Base-by-base conservation (phyloP, 2,797 vertebrate species). In the Schizothorax lantsangensis region DNA sequence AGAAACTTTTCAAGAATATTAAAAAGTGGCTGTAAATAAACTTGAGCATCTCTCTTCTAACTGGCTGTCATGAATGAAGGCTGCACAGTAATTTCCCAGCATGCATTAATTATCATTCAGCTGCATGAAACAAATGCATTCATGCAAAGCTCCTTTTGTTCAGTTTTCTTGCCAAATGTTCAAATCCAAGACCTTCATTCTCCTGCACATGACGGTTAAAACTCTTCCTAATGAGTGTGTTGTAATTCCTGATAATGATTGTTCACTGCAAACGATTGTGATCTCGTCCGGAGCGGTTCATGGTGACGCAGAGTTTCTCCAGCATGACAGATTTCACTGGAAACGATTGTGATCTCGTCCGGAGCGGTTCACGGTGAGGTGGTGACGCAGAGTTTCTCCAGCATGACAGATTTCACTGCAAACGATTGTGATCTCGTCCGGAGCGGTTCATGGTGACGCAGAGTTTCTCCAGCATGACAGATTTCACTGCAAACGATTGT, bases 241-340 rank as follows among this genome's bases (percentile, higher is more conserved):
- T 87, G 92, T 90, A 80, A 81, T 69, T 40, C 78, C 47, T 7
- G 77, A 21, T 38, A n/a, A 54, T 88, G 81, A 83, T n/a, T 82
- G 82, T 82, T 62, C 62, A 66, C 82, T 9, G 40, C 38, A 40
- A 40, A 40, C 7, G 38, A 40, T 40, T 68, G 90, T 90, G 79
- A 33, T 75, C 36, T 64, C 47, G 84, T 81, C 87, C 52, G 19
- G 52, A 21, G 52, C 36, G 43, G 45, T 12, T 45, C 45, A 12
- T 2, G 43, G 38, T 40, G 38, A 36, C 2, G 36, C 36, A 30
- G 30, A 40, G 52, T 57, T 57, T 57, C 54, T 57, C 21, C 54
- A 1, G 21, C 54, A 1, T 57, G 54, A 57, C 7, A 8, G 54
- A 57, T 79, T 74, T 83, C 86, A 85, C 83, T 79, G 84, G 84